Evolutionary conservation across 2,113 vertebrate genomes (phyloP).

Genomic region (Hyaena hyaena): DNA sequence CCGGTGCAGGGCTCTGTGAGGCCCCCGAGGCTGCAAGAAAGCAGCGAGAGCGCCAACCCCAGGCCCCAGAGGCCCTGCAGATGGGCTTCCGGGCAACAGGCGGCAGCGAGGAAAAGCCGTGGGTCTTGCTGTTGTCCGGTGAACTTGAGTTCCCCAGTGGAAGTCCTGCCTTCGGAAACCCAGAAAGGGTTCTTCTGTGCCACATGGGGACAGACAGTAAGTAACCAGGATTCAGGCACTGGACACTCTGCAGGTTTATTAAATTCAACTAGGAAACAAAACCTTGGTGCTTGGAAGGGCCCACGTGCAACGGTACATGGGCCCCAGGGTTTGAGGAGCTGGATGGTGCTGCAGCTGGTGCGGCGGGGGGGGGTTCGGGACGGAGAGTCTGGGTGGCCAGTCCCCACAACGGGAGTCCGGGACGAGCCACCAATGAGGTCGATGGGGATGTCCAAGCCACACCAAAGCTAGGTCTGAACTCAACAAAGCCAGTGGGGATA

Average conservation of each 20-base stretch:
- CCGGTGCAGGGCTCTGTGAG: not conserved
- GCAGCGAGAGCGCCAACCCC: accelerated
- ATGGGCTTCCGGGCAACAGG: not conserved
- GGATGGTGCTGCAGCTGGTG: not conserved
- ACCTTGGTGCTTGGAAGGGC: not conserved
- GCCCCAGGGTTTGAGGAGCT: not conserved
- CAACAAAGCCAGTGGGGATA: not conserved
- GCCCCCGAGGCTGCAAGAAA: not conserved
- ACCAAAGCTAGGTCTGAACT: not conserved
- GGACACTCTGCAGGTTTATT: conserved; percentile 47
- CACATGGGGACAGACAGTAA: not conserved
- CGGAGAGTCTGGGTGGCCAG: not conserved
- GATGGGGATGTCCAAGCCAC: accelerated
- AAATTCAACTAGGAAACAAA: not conserved
- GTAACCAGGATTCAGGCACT: not conserved
- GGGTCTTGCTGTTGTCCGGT: not conserved
- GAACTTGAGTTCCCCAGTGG: not conserved
- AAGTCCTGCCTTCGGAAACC: not conserved
- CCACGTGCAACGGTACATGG: too few relatives aligned
- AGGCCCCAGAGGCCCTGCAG: not conserved
- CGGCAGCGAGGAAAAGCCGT: not conserved
- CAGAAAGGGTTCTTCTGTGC: not conserved
- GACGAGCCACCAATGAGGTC: not conserved
- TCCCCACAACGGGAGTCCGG: not conserved
- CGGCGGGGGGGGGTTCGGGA: not conserved